Conservation (phyloP, 2,888 invertebrate species). For the Drosophila siamana region DNA sequence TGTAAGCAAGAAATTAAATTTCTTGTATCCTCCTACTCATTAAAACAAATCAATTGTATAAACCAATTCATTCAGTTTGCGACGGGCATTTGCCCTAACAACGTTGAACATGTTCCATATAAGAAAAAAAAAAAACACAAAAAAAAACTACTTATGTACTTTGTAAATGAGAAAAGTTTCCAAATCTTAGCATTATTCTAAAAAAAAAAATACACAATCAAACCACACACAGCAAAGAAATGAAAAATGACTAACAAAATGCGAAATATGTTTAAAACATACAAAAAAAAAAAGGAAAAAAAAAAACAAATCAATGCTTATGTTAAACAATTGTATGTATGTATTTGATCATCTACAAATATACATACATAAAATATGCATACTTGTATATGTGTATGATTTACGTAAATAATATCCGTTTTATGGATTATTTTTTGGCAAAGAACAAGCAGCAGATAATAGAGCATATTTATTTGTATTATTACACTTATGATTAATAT, state of each 20-base stretch:
- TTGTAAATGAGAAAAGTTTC: slow-evolving; percentile 65
- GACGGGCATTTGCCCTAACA: slow-evolving; percentile 20
- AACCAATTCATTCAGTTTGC: slow-evolving; percentile 30
- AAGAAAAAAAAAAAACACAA: slow-evolving; percentile 23
- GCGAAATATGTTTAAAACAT: slow-evolving; percentile 56
- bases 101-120: slow-evolving; percentile 49
- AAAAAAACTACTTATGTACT: slow-evolving; percentile 47
- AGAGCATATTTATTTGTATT: slow-evolving; percentile 54
- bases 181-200: slow-evolving; percentile 56
- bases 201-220: slow-evolving; percentile 5
- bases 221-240: slow-evolving; percentile 17
- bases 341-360: slow-evolving; percentile 22
- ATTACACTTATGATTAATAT: slow-evolving; percentile 17
- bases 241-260: slow-evolving; percentile 15
- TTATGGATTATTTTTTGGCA: slow-evolving; percentile 73
- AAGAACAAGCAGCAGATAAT: slow-evolving; percentile 40
- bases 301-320: slow-evolving; percentile 25
- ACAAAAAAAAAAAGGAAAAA: slow-evolving; percentile 21
- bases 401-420: slow-evolving; percentile 70
- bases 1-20: slow-evolving; percentile 70
- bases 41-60: slow-evolving; percentile 22
- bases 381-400: slow-evolving; percentile 54
- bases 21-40: slow-evolving; percentile 67
- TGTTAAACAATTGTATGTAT: slow-evolving; percentile 42
- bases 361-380: slow-evolving; percentile 11